Evolutionary conservation across 2,113 vertebrate species (phyloP).

Genomic region (Columbina picui): DNA sequence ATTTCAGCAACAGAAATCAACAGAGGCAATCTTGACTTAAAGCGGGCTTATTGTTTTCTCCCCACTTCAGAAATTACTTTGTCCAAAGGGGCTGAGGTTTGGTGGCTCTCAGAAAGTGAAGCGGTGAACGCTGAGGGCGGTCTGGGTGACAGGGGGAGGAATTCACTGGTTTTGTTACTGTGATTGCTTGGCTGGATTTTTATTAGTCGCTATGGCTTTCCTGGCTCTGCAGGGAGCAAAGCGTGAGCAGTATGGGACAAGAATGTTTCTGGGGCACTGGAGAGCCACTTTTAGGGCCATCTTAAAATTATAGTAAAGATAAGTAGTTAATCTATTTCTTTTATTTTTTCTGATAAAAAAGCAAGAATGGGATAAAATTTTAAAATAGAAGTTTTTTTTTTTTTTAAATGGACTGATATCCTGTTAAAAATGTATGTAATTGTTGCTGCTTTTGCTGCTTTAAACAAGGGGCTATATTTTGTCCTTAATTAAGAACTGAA

Average conservation of each 20-base stretch:
- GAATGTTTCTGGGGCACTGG: neutral
- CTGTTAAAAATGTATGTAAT: neutral
- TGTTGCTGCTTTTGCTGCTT: neutral
- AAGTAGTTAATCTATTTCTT: neutral
- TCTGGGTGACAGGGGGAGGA: accelerated
- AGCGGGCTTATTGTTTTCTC: neutral
- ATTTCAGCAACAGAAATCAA: neutral
- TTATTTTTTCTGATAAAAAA: neutral
- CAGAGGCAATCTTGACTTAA: neutral
- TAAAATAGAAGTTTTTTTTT: neutral
- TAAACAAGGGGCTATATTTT: neutral
- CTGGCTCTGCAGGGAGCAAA: neutral
- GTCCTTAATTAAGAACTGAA: slow-evolving; percentile 28
- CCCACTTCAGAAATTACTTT: neutral
- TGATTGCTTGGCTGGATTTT: neutral
- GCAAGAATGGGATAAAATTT: neutral
- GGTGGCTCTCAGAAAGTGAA: neutral
- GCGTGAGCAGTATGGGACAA: neutral
- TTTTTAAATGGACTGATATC: accelerated
- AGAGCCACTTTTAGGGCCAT: neutral
- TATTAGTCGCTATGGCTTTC: neutral
- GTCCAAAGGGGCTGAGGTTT: neutral
- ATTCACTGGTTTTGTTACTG: neutral
- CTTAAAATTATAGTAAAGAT: neutral
- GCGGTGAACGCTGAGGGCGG: neutral